phyloP scores from a whole-genome alignment of 2,797 vertebrate genomes.

The Emys orbicularis region DNA sequence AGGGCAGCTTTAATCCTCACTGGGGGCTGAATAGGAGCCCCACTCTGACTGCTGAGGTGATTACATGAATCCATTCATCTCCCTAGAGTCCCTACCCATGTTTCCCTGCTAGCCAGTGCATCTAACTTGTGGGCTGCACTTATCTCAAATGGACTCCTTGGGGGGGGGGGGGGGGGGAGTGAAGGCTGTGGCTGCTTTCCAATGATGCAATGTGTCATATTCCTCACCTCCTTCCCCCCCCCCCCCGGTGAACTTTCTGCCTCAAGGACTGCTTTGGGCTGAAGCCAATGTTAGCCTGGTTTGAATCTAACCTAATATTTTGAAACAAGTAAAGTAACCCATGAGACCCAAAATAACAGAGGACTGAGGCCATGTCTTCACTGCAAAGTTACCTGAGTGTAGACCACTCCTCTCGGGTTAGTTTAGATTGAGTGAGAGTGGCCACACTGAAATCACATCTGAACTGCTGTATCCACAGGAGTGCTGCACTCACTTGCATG shows the following conservation, averaged over 20 bases:
- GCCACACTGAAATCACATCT: background rate
- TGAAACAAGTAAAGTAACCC: background rate
- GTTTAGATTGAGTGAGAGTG: background rate
- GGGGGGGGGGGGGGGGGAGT: background rate
- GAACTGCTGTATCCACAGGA: background rate
- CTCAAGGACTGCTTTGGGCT: no score
- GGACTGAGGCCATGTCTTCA: background rate
- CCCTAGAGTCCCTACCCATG: background rate
- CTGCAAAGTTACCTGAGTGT: background rate
- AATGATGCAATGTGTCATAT: background rate
- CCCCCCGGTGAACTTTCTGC: no score
- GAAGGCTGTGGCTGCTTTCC: background rate
- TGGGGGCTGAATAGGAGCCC: background rate
- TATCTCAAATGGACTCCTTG: background rate
- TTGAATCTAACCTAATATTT: background rate
- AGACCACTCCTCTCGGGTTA: background rate
- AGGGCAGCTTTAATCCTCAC: background rate
- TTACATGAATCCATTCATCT: background rate
- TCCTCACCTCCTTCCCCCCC: no score
- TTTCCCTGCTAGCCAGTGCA: background rate
- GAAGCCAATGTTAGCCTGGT: background rate
- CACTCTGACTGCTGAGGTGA: background rate
- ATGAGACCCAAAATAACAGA: background rate
- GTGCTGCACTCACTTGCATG: rapidly evolving
- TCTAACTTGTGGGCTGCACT: background rate